Base-by-base conservation (phyloP, 1,140 invertebrate genomes). In the Zaprionus ornatus region DNA sequence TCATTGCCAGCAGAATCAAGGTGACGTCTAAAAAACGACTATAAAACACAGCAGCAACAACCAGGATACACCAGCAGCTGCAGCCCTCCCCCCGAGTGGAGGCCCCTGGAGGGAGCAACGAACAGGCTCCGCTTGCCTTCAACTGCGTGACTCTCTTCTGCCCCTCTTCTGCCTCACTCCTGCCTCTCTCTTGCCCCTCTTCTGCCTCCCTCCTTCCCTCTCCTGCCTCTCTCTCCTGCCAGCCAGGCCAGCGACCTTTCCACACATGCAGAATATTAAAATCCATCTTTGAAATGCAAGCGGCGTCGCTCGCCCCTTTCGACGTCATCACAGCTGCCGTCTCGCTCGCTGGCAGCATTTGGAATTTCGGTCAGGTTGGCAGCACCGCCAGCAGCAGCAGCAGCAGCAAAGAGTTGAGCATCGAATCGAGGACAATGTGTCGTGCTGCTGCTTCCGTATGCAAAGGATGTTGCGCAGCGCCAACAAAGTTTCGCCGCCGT, bases 201-300 rank as follows among this genome's bases (percentile, higher is more conserved):
- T 32, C 27, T 25, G 4, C 25, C 4, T 6, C 25, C 25, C 25
- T 25, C 0, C 25, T 25, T 5, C 25, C 25, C 27, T 1, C 27
- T 9, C 7, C 27, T 29, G 7, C 7, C 27, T 32, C 9, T 0
- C 29, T 23, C 35, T 15, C 2, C 9, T 54, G n/a, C 65, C 64
- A 71, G 79, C 79, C 64, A 74, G 85, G 85, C 63, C 85, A 82
- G 85, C 85, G 85, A 90, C 85, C 85, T 90, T 85, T 90, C 86
- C 85, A 90, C 85, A 90, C 85, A 90, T 90, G 85, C 85, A 90
- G 85, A 90, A 90, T 90, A 90, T 90, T 90, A 90, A 90, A 90
- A 90, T 90, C 85, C 85, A 90, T 90, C 85, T 90, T 87, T 90
- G 85, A 56, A 85, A 90, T 90, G 85, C 85, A 90, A 74, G 81